Evolutionary conservation across 2,797 vertebrate genomes (phyloP), one percentile per base, ranked within the genome.

Genomic region (Silurus aristotelis): DNA sequence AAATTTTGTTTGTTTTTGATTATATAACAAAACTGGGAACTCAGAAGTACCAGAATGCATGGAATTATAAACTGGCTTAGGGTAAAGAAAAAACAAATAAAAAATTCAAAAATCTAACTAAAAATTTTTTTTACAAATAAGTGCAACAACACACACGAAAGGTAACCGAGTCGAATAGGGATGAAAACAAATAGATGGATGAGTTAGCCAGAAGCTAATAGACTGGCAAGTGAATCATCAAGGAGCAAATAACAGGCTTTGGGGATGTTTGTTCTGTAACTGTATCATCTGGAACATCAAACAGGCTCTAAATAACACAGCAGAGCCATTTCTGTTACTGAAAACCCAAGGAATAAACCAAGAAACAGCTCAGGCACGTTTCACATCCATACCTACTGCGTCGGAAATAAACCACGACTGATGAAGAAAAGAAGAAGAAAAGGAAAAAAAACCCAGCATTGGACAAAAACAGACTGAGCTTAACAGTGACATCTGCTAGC

Each of bases 401-500:
- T 19, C 5, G 9, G n/a, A 63, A 67, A 48, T 4, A 80, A 5
- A 25, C 46, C 22, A 27, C 13, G 48, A 20, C 61, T 48, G 60
- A 19, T 2, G 7, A 66, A 13, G n/a, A 52, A 80, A 63, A 63
- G 73, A 38, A 60, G 2, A 27, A 12, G 22, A 77, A 19, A 78
- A 77, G 19, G 31, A 27, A 2, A 13, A 10, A 10, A 3, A 22
- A 25, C n/a, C n/a, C 61, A 64, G 20, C n/a, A 9, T 20, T 19
- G 56, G 20, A 22, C 7, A 56, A 27, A 52, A 52, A 22, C 6
- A 27, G 72, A 17, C 6, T 15, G 52, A 19, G 27, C 1, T 1
- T 3, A 61, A 43, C 17, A 13, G 75, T 22, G 20, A 63, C 22
- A 63, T 63, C 77, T 63, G 13, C 20, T 91, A 31, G 8, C 43